Evolutionary conservation across 2,888 invertebrate species (phyloP), one percentile per base, ranked within the genome.

Genomic region (Danaus chrysippus): DNA sequence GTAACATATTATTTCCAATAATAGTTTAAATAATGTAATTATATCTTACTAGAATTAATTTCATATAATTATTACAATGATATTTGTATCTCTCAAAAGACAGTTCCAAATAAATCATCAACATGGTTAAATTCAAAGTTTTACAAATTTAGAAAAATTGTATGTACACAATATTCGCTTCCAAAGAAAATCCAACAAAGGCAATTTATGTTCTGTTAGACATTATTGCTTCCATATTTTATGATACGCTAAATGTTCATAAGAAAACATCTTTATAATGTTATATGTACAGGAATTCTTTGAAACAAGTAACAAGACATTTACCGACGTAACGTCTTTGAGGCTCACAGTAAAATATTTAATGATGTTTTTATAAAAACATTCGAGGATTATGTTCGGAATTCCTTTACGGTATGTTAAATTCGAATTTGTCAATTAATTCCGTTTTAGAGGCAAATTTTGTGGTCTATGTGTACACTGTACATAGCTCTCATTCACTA

Each of bases 301-400:
- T 58, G 46, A 41, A 49, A 58, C 41, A 52, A 49, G n/a, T 13
- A 58, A 49, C 58, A 42, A 52, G 49, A 12, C 17, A 46, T 41
- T 23, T 41, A 49, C 49, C 23, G 23, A 46, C 49, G 11, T 23
- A 15, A 49, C 49, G 41, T 52, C 56, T 58, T 34, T 34, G 23
- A 15, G 11, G 23, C 10, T 1, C 41, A 52, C 34, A 19, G 6
- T 46, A 13, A 57, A 19, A 23, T 46, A 17, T 23, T 13, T 42
- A 55, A 55, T 49, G 49, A 49, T 49, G 3, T 46, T n/a, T 49
- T 49, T 49, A 34, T 34, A 34, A 34, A 34, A 34, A 34, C 23
- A 34, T 34, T 34, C 23, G 6, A 5, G 23, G 23, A 34, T 34
- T 34, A 34, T 6, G 23, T 34, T 34, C 8, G 23, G 23, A 34